phyloP scores from a whole-genome alignment of 2,888 invertebrate species.

The Cerastis leucographa region DNA sequence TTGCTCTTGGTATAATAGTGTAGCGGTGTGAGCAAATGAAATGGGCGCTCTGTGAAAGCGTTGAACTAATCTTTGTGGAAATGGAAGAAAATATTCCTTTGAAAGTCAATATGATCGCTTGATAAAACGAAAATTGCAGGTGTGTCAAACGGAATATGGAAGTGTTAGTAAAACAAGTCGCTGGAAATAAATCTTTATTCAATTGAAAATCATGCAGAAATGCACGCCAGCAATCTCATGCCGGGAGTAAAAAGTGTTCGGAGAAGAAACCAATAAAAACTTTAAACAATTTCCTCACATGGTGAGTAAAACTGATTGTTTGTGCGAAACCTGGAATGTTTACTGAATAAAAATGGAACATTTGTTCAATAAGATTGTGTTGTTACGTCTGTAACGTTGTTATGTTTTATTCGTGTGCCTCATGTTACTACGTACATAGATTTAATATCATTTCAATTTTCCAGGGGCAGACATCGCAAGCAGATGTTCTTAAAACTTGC shows the following conservation, averaged over 20 bases:
- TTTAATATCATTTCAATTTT: conserved; percentile 63
- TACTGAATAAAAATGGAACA: conserved; percentile 46
- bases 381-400: conserved; percentile 21
- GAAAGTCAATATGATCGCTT: background rate
- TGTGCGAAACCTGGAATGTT: conserved; percentile 24
- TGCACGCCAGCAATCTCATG: conserved; percentile 19
- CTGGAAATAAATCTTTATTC: conserved; percentile 39
- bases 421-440: conserved; percentile 7
- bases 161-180: conserved; percentile 13
- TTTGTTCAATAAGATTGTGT: conserved; percentile 41
- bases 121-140: conserved; percentile 14
- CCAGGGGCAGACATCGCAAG: conserved; percentile 63
- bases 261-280: conserved; percentile 31
- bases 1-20: background rate
- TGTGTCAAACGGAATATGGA: conserved; percentile 26
- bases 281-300: conserved; percentile 52
- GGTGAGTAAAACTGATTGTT: conserved; percentile 43
- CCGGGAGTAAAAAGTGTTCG: conserved; percentile 31
- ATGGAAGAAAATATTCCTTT: background rate
- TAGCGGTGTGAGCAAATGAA: background rate
- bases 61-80: background rate
- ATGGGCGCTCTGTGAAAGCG: too few species aligned
- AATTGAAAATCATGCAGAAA: conserved; percentile 46
- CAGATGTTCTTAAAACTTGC: conserved; percentile 74
- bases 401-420: conserved; percentile 40